Evolutionary conservation across 2,888 invertebrate species (phyloP).

Genomic region (Hydriomena furcata): DNA sequence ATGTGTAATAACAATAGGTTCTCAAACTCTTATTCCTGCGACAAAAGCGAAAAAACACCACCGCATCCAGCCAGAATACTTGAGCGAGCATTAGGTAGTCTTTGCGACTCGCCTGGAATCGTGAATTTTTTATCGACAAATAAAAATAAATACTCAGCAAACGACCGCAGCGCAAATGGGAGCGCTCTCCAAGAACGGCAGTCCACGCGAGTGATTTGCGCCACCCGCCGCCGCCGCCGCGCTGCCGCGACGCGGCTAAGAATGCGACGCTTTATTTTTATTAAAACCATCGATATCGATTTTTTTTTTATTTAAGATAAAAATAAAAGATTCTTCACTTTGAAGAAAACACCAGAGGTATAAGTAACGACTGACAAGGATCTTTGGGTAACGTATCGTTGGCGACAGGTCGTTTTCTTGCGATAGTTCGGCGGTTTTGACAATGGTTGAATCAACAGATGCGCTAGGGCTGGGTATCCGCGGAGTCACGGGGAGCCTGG

Average conservation of each 20-base stretch:
- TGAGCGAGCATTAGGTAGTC: constrained; percentile 38
- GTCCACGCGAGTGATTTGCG: constrained; percentile 82
- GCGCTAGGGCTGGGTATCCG: constrained; percentile 9
- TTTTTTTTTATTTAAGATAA: neutral
- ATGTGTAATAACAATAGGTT: no score
- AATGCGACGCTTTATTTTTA: constrained; percentile 45
- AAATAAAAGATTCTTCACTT: neutral
- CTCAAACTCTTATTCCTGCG: neutral
- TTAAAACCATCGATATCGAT: constrained; percentile 31
- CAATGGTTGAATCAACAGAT: constrained; percentile 18
- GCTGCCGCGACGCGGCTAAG: constrained; percentile 72
- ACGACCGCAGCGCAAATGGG: constrained; percentile 56
- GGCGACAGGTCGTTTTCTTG: constrained; percentile 15
- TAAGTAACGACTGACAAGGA: neutral
- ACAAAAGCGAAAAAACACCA: constrained; percentile 20
- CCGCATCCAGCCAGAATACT: constrained; percentile 30
- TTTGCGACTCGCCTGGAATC: constrained; percentile 37
- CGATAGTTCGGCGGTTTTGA: constrained; percentile 36
- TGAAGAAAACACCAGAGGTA: neutral
- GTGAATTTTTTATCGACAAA: constrained; percentile 64
- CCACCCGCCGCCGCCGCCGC: constrained; percentile 72
- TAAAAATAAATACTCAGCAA: constrained; percentile 54
- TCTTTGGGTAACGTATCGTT: constrained; percentile 6
- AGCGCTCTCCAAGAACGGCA: constrained; percentile 75
- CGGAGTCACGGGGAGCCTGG: constrained; percentile 38